Evolutionary conservation across 2,888 invertebrate species (phyloP).

Genomic region (Limenitis camilla): DNA sequence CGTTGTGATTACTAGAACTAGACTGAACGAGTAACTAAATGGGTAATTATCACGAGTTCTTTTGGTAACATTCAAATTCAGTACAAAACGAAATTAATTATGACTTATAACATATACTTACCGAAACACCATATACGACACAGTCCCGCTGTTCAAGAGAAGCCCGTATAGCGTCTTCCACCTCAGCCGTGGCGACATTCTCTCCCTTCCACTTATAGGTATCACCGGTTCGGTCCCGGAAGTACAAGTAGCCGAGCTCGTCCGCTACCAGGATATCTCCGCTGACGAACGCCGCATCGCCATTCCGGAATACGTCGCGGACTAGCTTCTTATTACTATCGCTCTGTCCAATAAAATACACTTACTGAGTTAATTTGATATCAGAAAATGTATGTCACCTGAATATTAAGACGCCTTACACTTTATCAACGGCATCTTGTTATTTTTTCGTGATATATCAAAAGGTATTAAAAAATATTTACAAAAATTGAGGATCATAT

Average conservation of each 20-base stretch:
- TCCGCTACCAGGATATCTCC: slow-evolving; percentile 93
- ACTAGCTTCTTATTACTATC: slow-evolving; percentile 91
- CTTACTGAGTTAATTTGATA: background rate
- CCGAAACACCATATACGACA: slow-evolving; percentile 94
- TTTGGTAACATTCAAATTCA: no score
- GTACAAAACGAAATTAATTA: no score
- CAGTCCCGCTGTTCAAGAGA: slow-evolving; percentile 83
- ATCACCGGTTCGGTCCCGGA: slow-evolving; percentile 92
- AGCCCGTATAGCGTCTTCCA: slow-evolving; percentile 91
- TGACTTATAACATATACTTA: slow-evolving; percentile 64
- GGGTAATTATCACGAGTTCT: no score
- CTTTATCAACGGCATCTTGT: no score
- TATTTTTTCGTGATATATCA: no score
- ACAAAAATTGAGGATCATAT: no score
- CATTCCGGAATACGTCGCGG: slow-evolving; percentile 85
- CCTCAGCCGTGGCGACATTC: slow-evolving; percentile 96
- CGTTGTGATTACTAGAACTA: no score
- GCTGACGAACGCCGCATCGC: slow-evolving; percentile 93
- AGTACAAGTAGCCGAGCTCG: slow-evolving; percentile 93
- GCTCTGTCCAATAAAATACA: slow-evolving; percentile 47
- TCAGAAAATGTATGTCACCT: no score
- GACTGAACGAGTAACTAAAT: no score
- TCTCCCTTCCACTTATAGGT: slow-evolving; percentile 96
- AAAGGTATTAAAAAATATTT: no score
- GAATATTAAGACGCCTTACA: no score